A percentile compares a stretch with the other conserved stretches of the same genome.
These are phyloP conservation scores for Seriola dumerili DNA, from an alignment of 2,113 vertebrate genomes.

Conservation along the genomic window DNA sequence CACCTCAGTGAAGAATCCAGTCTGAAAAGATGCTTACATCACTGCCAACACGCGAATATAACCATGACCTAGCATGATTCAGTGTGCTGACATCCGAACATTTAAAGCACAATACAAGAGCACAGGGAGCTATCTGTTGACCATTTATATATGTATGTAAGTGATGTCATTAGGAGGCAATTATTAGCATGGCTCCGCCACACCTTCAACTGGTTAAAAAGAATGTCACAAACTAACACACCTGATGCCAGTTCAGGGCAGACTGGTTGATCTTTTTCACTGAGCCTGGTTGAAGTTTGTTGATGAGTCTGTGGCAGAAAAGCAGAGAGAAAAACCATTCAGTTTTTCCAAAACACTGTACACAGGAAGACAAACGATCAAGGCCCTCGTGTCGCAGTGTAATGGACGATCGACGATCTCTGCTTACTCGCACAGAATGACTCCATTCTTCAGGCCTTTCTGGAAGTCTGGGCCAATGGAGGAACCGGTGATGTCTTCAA, in stretches of 20 bases:
- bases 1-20: background rate
- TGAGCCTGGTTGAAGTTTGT: conserved; percentile 89
- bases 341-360: background rate
- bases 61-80: conserved; percentile 21
- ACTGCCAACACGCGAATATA: background rate
- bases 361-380: background rate
- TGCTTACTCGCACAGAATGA: conserved; percentile 94
- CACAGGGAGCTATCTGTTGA: background rate
- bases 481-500: conserved; percentile 88
- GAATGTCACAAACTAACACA: conserved; percentile 58
- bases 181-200: background rate
- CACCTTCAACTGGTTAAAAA: background rate
- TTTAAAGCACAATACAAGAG: background rate
- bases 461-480: conserved; percentile 92
- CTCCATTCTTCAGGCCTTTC: conserved; percentile 91
- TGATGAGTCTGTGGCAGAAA: conserved; percentile 87
- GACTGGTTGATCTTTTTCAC: conserved; percentile 92
- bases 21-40: conserved; percentile 2
- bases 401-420: background rate
- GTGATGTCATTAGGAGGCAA: background rate
- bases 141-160: too few species aligned
- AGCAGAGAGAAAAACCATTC: background rate
- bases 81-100: background rate
- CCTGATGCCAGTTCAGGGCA: conserved; percentile 94
- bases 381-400: background rate